phyloP scores from a whole-genome alignment of 2,113 vertebrate genomes.

The Donacobius atricapilla region DNA sequence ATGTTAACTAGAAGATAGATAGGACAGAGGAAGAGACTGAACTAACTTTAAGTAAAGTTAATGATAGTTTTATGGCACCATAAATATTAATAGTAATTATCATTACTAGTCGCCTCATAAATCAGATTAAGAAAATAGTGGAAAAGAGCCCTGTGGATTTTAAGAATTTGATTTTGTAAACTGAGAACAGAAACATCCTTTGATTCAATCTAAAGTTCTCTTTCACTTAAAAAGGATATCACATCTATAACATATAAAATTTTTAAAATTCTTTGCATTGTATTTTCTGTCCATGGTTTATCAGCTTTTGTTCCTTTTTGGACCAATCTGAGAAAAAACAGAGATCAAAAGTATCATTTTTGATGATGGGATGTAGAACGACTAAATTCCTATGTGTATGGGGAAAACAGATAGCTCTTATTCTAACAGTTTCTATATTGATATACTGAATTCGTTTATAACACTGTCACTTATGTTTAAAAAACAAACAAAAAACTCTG shows the following conservation, averaged over 20 bases:
- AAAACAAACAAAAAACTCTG: not conserved
- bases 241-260: not conserved
- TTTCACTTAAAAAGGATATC: not conserved
- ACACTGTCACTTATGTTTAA: not conserved
- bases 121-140: not conserved
- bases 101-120: not conserved
- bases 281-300: not conserved
- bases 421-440: not conserved
- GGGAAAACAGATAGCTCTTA: not conserved
- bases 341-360: not conserved
- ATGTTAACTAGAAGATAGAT: not conserved
- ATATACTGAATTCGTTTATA: not conserved
- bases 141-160: not conserved
- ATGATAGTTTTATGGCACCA: not conserved
- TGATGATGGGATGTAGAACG: accelerated
- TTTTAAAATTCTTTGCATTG: not conserved
- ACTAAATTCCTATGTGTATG: not conserved
- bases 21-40: not conserved
- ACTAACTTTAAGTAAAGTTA: not conserved
- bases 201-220: not conserved
- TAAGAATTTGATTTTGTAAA: not conserved
- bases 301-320: not conserved
- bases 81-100: not conserved
- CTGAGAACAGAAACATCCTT: not conserved
- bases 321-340: not conserved